Evolutionary conservation across 2,797 vertebrate species (phyloP), one percentile per base, ranked within the genome.

Genomic region (Oceanodroma leucorhoa): DNA sequence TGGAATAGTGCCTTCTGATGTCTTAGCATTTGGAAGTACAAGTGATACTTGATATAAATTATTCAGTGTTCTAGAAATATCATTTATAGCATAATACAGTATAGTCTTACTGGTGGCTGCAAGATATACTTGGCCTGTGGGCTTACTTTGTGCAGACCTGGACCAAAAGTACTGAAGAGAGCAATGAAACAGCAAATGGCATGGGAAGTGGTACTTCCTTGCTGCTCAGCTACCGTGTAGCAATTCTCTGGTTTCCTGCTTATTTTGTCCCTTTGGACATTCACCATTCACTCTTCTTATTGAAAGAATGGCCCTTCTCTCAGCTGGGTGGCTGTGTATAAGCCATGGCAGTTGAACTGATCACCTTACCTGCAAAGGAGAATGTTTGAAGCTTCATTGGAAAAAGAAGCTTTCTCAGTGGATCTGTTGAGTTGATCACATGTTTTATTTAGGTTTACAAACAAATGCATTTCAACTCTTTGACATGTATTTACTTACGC

Each of bases 11-110:
- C 94, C 96, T 95, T 91, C 87, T 91, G 78, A 94, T 93, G 92
- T 75, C 92, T 94, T 93, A 94, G 87, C 93, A 91, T 97, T 96
- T 97, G 92, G 81, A 95, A 96, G 87, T 93, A 83, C 67, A 93
- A 97, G 94, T 80, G 92, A 89, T 95, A 91, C 71, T 93, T 95
- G 89, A 46, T 87, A 95, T 96, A 94, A 95, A 96, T 97, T 94
- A 96, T 97, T 96, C 94, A 96, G 87, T 94, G 89, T 94, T 95
- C 95, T 93, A 75, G 93, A 94, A 95, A 94, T 96, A 95, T 69
- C 41, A 80, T 90, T 90, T 96, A 88, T 95, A 93, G 86, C 85
- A 65, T 88, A 89, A 90, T 93, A 94, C 29, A 22, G 58, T 60
- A 23, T 73, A 89, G 77, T 84, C 80, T 87, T 89, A 45, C 70